These are phyloP conservation scores for Portunus trituberculatus DNA, from an alignment of 1,140 invertebrate genomes.

Conservation along the genomic window DNA sequence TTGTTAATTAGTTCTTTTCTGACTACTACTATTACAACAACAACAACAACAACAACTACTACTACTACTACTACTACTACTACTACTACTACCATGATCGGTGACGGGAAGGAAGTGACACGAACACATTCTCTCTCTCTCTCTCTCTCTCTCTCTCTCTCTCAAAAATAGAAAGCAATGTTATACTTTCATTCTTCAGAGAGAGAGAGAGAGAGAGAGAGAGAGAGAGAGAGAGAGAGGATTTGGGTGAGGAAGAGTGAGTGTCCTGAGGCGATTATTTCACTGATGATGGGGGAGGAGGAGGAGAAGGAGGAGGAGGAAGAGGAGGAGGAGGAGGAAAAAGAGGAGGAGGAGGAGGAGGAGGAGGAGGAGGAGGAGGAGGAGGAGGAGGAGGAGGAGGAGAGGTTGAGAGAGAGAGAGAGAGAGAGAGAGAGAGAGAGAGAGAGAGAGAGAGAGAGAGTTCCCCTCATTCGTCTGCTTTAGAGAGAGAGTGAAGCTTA, in stretches of 20 bases:
- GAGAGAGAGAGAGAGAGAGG: too few relatives aligned
- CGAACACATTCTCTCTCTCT: neutral
- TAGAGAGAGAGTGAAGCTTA: too few relatives aligned
- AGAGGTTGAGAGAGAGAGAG: neutral
- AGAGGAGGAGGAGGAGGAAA: too few relatives aligned
- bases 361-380: neutral
- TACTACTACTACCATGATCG: neutral
- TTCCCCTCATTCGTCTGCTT: too few relatives aligned
- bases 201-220: constrained; percentile 31
- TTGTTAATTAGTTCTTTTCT: too few relatives aligned
- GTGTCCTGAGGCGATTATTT: neutral
- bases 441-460: too few relatives aligned
- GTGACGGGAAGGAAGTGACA: neutral
- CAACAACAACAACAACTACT: neutral
- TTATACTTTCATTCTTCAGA: neutral
- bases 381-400: neutral
- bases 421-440: neutral
- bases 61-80: neutral
- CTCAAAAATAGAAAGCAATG: too few relatives aligned
- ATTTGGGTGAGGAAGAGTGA: too few relatives aligned
- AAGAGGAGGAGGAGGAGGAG: too few relatives aligned
- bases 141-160: constrained; percentile 45
- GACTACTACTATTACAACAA: too few relatives aligned
- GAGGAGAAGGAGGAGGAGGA: too few relatives aligned
- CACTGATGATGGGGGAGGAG: too few relatives aligned